Conservation (phyloP, 2,113 vertebrate genomes). For the Piaya cayana region DNA sequence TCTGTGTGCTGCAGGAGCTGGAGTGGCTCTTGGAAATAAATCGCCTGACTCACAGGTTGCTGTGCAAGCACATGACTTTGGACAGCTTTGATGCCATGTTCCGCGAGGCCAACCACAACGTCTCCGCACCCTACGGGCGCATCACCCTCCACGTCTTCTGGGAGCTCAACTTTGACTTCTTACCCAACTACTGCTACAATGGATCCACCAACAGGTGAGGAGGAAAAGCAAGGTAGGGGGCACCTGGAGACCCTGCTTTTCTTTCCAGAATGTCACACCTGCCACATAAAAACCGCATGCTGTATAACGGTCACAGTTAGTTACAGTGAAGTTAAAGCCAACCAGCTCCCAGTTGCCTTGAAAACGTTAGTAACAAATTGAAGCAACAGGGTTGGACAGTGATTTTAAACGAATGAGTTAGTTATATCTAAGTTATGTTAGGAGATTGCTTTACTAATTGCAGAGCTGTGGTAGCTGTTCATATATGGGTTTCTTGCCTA, state of each 20-base stretch:
- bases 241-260: not conserved
- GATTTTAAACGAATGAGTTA: not conserved
- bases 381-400: not conserved
- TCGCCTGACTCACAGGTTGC: constrained; percentile 92
- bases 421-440: not conserved
- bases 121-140: constrained; percentile 96
- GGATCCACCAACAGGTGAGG: constrained; percentile 96
- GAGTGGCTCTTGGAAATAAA: constrained; percentile 99
- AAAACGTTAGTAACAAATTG: not conserved
- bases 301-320: not conserved
- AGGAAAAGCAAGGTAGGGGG: not conserved
- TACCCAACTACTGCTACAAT: constrained; percentile 99
- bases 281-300: rapidly evolving
- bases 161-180: constrained; percentile 99
- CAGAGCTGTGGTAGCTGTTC: not conserved
- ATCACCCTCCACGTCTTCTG: constrained; percentile 99
- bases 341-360: not conserved
- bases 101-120: constrained; percentile 98
- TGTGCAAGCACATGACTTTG: constrained; percentile 96
- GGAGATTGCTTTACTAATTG: not conserved
- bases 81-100: constrained; percentile 99
- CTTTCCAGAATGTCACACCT: not conserved
- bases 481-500: not conserved
- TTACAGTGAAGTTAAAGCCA: not conserved
- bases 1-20: constrained; percentile 83